Conservation (phyloP, 2,888 invertebrate species). For the Apantesis nais region DNA sequence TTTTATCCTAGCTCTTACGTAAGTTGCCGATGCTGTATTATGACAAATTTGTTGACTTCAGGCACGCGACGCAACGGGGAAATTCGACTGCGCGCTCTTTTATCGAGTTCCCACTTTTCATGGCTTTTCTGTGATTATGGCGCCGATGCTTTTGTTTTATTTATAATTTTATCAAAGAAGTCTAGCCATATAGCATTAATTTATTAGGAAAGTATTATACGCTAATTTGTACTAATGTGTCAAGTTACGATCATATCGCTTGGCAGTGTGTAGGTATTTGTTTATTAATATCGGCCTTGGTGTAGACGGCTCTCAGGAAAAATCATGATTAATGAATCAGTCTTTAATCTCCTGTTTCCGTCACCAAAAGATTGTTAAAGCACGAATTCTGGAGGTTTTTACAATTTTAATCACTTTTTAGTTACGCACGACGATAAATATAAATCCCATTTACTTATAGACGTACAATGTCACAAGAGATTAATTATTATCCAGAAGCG, state of each 20-base stretch:
- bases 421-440: no score
- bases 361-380: no score
- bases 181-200: not conserved
- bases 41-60: slow-evolving; percentile 21
- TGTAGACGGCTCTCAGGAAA: no score
- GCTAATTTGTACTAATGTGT: not conserved
- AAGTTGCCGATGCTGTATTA: slow-evolving; percentile 25
- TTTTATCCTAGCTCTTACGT: slow-evolving; percentile 31
- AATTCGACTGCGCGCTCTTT: slow-evolving; percentile 6
- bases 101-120: slow-evolving; percentile 15
- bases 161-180: not conserved
- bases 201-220: not conserved
- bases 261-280: no score
- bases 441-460: no score
- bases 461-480: no score
- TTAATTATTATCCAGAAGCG: not conserved
- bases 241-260: not conserved
- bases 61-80: slow-evolving; percentile 9
- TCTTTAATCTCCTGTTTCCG: no score
- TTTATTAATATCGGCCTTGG: no score
- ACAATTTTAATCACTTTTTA: no score
- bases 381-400: no score
- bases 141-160: not conserved
- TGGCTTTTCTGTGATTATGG: slow-evolving; percentile 2
- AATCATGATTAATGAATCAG: no score